Evolutionary conservation across 2,797 vertebrate species (phyloP).

Genomic region (Dicrostonyx torquatus): DNA sequence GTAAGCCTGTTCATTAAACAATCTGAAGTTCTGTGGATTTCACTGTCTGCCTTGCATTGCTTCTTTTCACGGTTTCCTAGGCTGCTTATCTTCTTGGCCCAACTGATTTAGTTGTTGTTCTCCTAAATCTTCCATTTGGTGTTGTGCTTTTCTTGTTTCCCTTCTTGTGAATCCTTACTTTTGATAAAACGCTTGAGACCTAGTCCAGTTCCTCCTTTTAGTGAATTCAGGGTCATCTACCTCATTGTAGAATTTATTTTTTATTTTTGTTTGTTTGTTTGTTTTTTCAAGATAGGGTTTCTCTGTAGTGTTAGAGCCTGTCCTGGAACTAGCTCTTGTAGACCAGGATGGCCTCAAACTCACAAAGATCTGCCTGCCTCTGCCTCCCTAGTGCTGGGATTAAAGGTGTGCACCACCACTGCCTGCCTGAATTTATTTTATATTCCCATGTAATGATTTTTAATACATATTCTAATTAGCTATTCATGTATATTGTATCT

Average conservation of each 20-base stretch:
- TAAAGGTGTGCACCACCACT: no score
- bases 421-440: no score
- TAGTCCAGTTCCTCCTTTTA: not conserved
- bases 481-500: constrained; percentile 21
- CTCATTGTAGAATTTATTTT: constrained; percentile 53
- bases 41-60: not conserved
- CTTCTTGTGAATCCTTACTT: constrained; percentile 35
- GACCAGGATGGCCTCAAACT: no score
- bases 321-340: no score
- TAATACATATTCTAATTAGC: constrained; percentile 29
- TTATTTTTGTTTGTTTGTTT: not conserved
- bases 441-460: not conserved
- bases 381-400: no score
- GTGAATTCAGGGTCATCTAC: constrained; percentile 34
- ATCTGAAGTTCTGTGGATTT: not conserved
- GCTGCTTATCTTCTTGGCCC: constrained; percentile 8
- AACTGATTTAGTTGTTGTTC: constrained; percentile 42
- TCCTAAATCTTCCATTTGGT: constrained; percentile 29
- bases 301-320: no score
- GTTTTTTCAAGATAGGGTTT: no score
- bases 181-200: constrained; percentile 12
- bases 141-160: not conserved
- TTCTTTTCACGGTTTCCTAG: constrained; percentile 14
- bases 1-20: not conserved
- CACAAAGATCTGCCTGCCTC: no score